Evolutionary conservation across 2,888 invertebrate genomes (phyloP), one percentile per base, ranked within the genome.

Genomic region (Ophraella communa): DNA sequence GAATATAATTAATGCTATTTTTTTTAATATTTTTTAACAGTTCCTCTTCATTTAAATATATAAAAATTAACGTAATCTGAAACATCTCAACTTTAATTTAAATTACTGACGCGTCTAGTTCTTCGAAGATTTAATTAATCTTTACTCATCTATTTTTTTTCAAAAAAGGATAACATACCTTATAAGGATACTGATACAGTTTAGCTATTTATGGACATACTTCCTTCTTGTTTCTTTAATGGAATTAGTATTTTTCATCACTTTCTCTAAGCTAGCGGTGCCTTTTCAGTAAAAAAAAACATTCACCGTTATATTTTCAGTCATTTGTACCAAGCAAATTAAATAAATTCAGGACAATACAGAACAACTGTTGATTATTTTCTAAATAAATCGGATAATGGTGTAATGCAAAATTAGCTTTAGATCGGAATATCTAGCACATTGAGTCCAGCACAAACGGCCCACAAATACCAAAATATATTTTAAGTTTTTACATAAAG

Each of bases 181-280:
- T 23, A 23, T 47, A 47, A 23, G 47, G 47, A 23, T 14, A 23
- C 20, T 47, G 47, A 47, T 47, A 47, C 14, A 21, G 47, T 47
- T 47, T 21, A 47, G 23, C 47, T 47, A 8, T 39, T 47, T 21
- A 47, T 47, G 47, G 47, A 47, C 23, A 47, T 47, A 11, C 47
- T 47, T 21, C 5, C 4, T 21, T 47, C 4, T 21, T 47, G 47
- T 47, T 23, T 21, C 23, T 47, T 11, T 47, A 47, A 23, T 47
- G 47, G 23, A 39, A 47, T 47, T 47, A 10, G 47, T 23, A 47
- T 47, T 23, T 47, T 23, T 21, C 47, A 47, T 47, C 47, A 47
- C 47, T 47, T 47, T 47, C 47, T 21, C 23, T 21, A 47, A 47
- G n/a, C 47, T n/a, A 21, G 21, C 47, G 47, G 47, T 47, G 47